Evolutionary conservation across 2,113 vertebrate species (phyloP), one percentile per base, ranked within the genome.

Genomic region (Rhegmatorhina hoffmannsi): DNA sequence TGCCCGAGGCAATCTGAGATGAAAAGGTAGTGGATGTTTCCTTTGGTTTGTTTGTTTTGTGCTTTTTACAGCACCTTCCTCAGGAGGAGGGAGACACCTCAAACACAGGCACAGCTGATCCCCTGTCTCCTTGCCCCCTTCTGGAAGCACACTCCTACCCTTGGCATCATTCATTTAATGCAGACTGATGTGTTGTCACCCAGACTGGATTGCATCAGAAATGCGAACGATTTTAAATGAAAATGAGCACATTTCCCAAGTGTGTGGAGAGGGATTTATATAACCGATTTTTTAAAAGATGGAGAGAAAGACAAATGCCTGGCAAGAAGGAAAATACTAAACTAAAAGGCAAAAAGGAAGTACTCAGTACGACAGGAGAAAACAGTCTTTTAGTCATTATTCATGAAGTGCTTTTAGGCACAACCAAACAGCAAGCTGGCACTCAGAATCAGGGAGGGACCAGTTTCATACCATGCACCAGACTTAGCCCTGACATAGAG

Each of bases 1-100:
- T 40, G 81, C 67, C 66, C 0, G 1, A 80, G 75, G 84, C 77
- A 81, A 28, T 56, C 59, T 49, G 85, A 84, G 73, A 74, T 60
- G 38, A 83, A 94, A 83, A 94, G 17, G 69, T 77, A 82, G 24
- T n/a, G 63, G 13, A 23, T 38, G 12, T 47, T 93, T 77, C 52
- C 26, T 69, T 66, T 84, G 2, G 3, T 56, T 81, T 34, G 8
- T 63, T 85, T 84, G 34, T 6, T 87, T 74, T 68, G 18, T 77
- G 38, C 15, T 44, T 90, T 90, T 77, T 44, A 84, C 47, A 67
- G 14, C 63, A 38, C 38, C 29, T 81, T 81, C 33, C 40, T 49
- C 20, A 7, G 60, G 11, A 72, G n/a, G 7, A 76, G 25, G 4
- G 10, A 6, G 9, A 8, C 1, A 1, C n/a, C 31, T 47, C 38